Percentiles rank a stretch among this genome's conserved stretches.
Conservation (phyloP, 2,113 vertebrate species). For the Mastomys coucha region DNA sequence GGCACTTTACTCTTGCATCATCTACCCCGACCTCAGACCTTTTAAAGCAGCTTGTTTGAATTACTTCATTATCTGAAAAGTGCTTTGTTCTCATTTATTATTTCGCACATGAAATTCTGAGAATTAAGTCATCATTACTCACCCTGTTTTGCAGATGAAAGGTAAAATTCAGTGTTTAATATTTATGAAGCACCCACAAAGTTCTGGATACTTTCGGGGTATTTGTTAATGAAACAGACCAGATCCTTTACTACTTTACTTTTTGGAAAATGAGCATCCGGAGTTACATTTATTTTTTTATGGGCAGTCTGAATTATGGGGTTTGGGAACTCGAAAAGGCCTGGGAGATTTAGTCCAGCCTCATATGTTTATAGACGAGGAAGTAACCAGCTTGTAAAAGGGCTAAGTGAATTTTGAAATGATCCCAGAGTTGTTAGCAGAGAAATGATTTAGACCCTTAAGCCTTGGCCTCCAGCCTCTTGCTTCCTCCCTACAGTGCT, state of each 20-base stretch:
- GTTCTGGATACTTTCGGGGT: slow-evolving; percentile 45
- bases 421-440: background rate
- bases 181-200: slow-evolving; percentile 70
- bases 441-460: slow-evolving; percentile 3
- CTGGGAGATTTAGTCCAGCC: slow-evolving; percentile 18
- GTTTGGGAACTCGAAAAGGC: slow-evolving; percentile 43
- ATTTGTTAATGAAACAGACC: slow-evolving; percentile 70
- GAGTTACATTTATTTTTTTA: slow-evolving; percentile 69
- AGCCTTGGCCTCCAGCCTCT: background rate
- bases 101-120: slow-evolving; percentile 57
- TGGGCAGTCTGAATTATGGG: slow-evolving; percentile 57
- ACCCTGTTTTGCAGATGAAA: slow-evolving; percentile 70
- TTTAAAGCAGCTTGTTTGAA: slow-evolving; percentile 65
- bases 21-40: slow-evolving; percentile 59
- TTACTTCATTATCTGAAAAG: slow-evolving; percentile 76
- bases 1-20: slow-evolving; percentile 63
- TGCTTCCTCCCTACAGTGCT: background rate
- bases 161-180: slow-evolving; percentile 69
- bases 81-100: slow-evolving; percentile 79
- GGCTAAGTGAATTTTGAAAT: slow-evolving; percentile 46
- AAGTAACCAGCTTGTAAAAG: slow-evolving; percentile 51
- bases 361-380: slow-evolving; percentile 52
- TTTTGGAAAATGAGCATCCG: slow-evolving; percentile 60
- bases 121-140: slow-evolving; percentile 73
- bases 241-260: slow-evolving; percentile 63